phyloP scores from a whole-genome alignment of 2,797 vertebrate species.

The Sebastes hopkinsi region DNA sequence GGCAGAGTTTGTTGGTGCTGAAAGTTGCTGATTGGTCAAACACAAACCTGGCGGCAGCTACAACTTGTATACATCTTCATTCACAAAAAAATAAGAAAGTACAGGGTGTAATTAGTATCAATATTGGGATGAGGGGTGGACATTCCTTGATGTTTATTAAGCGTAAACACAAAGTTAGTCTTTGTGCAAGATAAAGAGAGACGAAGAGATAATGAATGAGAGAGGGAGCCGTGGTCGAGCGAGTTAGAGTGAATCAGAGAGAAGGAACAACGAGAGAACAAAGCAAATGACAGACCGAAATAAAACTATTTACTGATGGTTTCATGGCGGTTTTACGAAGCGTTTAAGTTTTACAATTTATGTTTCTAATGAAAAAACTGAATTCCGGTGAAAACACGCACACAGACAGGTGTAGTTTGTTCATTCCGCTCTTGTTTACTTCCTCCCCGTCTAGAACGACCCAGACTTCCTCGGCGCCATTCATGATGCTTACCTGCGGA shows the following conservation, averaged over 20 bases:
- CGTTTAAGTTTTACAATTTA: not conserved
- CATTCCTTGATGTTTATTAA: not conserved
- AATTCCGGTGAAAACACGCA: not conserved
- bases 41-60: not conserved
- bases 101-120: not conserved
- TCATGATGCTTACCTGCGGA: constrained; percentile 94
- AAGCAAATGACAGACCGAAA: too few species aligned
- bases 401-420: not conserved
- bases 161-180: not conserved
- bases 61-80: not conserved
- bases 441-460: constrained; percentile 86
- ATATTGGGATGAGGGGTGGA: not conserved
- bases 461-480: constrained; percentile 91
- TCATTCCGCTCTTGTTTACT: not conserved
- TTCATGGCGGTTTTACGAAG: too few species aligned
- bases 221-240: too few species aligned
- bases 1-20: not conserved
- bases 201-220: too few species aligned
- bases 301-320: too few species aligned
- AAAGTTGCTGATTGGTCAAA: not conserved
- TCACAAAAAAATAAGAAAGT: not conserved
- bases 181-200: too few species aligned
- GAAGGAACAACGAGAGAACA: accelerated
- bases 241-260: too few species aligned
- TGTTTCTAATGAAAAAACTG: not conserved